Evolutionary conservation across 2,113 vertebrate genomes (phyloP).

Genomic region (Corydoras sp.): DNA sequence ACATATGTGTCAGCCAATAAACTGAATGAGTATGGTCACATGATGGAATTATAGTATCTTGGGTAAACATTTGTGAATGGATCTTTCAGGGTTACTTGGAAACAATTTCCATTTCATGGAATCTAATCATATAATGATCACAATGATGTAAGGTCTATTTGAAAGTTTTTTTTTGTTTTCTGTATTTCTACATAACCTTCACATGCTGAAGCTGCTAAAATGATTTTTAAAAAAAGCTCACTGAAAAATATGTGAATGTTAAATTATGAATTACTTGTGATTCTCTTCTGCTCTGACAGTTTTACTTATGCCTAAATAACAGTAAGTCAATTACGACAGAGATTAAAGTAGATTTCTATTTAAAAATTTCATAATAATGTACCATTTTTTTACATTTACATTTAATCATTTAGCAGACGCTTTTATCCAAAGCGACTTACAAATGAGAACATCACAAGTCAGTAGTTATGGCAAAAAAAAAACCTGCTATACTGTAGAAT

Average conservation of each 20-base stretch:
- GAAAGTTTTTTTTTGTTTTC: not conserved
- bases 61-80: conserved; percentile 20
- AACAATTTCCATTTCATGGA: conserved; percentile 2
- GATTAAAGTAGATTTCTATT: too few relatives aligned
- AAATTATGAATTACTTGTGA: too few relatives aligned
- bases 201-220: not conserved
- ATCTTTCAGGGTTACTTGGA: conserved; percentile 26
- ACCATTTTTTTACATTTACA: too few relatives aligned
- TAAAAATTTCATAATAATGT: too few relatives aligned
- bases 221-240: not conserved
- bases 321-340: too few relatives aligned
- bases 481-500: too few relatives aligned
- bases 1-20: conserved; percentile 25
- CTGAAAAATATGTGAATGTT: not conserved
- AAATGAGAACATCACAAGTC: too few relatives aligned
- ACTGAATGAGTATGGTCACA: conserved; percentile 25
- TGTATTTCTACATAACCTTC: not conserved
- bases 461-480: too few relatives aligned
- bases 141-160: not conserved
- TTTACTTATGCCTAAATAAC: too few relatives aligned
- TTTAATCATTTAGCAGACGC: too few relatives aligned
- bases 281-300: too few relatives aligned
- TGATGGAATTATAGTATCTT: conserved; percentile 9
- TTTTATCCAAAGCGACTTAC: too few relatives aligned
- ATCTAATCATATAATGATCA: conserved; percentile 9